Base-by-base conservation (phyloP, 2,113 vertebrate species). In the Podiceps cristatus region DNA sequence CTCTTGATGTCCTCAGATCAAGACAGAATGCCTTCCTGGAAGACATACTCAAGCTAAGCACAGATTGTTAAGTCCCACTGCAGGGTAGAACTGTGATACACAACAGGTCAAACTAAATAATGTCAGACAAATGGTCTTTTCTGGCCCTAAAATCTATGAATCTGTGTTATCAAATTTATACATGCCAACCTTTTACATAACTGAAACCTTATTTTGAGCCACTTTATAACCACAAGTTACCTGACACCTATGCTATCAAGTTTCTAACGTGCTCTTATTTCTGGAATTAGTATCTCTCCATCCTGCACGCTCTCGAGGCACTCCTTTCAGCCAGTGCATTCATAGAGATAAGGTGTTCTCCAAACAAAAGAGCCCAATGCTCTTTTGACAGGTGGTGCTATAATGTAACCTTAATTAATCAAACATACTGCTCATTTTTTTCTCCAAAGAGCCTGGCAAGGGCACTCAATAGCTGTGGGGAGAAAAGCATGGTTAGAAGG, bases 321-420 rank as follows among this genome's bases (percentile, higher is more conserved):
- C 3, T 88, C 85, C 35, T 91, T 66, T 52, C 66, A 72, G n/a
- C 10, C 40, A 68, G 45, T 56, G 52, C 13, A 18, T 68, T 82
- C 56, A 7, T 27, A 53, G 83, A 88, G 88, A 85, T 87, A 92
- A 88, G 23, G 13, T 35, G 56, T 63, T 92, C 58, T 75, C 23
- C 86, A 92, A 93, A 90, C 88, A 94, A 90, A 78, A 83, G 56
- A 56, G 9, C 35, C 18, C 31, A 78, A 37, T 62, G 40, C 42
- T 79, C 23, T 66, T 89, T 64, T 88, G 88, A 47, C 29, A 72
- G 81, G 66, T 72, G 74, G 23, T 92, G 71, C 28, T 94, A 47
- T 72, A 31, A 56, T 68, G 62, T 85, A 82, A 68, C 47, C 25
- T 81, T 82, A 90, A 93, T 92, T 90, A 85, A 78, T 94, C 73